A percentile compares a stretch with the other conserved stretches of the same genome.
phyloP scores from a whole-genome alignment of 2,113 vertebrate genomes.

The Gallinago undulata region DNA sequence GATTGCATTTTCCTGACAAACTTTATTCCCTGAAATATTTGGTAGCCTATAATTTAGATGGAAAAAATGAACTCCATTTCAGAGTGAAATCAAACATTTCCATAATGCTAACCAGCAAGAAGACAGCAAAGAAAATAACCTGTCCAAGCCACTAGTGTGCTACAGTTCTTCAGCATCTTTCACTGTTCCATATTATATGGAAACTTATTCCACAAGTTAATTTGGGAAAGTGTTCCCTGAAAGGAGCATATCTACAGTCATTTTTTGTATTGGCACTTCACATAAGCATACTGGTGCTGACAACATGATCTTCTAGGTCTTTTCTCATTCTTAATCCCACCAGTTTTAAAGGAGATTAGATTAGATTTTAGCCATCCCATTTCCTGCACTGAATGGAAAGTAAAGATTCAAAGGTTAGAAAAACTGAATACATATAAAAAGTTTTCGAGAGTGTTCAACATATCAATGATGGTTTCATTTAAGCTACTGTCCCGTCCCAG shows the following conservation, averaged over 20 bases:
- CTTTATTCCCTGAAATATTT: not conserved
- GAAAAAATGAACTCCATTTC: not conserved
- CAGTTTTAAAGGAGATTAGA: not conserved
- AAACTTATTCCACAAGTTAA: not conserved
- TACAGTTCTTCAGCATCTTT: not conserved
- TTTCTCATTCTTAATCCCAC: not conserved
- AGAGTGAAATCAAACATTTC: not conserved
- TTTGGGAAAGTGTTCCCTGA: not conserved
- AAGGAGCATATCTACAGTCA: not conserved
- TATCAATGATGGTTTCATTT: not conserved
- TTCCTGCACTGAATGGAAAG: not conserved
- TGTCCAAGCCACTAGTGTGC: not conserved
- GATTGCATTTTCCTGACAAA: not conserved
- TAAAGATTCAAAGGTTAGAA: not conserved
- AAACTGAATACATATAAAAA: not conserved
- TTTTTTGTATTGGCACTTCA: not conserved
- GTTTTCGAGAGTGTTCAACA: not conserved
- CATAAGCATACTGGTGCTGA: not conserved
- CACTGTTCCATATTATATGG: not conserved
- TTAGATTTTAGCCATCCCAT: not conserved
- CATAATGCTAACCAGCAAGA: not conserved
- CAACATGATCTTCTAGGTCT: not conserved
- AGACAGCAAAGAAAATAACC: not conserved
- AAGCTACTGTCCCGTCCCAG: not conserved
- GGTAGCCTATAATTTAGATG: not conserved